Evolutionary conservation across 2,888 invertebrate genomes (phyloP), one percentile per base, ranked within the genome.

Genomic region (Hyles lineata): DNA sequence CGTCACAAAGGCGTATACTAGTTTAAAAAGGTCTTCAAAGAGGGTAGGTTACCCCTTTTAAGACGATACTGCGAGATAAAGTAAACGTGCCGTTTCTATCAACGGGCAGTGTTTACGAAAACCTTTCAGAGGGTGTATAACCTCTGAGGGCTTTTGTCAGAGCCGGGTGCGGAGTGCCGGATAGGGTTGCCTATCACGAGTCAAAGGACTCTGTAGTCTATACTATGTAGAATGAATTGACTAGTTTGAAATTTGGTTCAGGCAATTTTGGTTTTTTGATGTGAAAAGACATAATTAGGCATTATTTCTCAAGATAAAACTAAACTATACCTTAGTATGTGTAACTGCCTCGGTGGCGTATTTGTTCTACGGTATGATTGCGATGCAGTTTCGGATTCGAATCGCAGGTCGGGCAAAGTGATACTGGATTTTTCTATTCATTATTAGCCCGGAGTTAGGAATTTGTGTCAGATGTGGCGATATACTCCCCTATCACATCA

Each of bases 61-160:
- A 77, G 77, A 77, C 80, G 78, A 82, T 83, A 85, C 83, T 84
- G 79, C 80, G 78, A 84, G 85, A 85, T 86, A 85, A 86, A 85
- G 84, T 79, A 83, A 85, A 86, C 85, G 81, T 77, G 82, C 83
- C 79, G 81, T 85, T 83, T 83, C 84, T 86, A 86, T 86, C 86
- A 85, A 82, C 82, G 80, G 83, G 79, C 80, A 82, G 84, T 86
- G 85, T 86, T 86, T 86, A 84, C 86, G 75, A 80, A 85, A 79
- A 79, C 82, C 80, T 81, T 79, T 82, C 81, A 80, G 75, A 79
- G 76, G 81, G 80, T 79, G 80, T 81, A 76, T 79, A 79, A 79
- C 82, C 83, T 83, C 79, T 73, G 78, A 81, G 83, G 80, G 83
- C 76, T 82, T 82, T 86, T 85, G 84, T 85, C 79, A 80, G 52